Conservation (phyloP, 2,888 invertebrate genomes). For the Lycia hirtaria region DNA sequence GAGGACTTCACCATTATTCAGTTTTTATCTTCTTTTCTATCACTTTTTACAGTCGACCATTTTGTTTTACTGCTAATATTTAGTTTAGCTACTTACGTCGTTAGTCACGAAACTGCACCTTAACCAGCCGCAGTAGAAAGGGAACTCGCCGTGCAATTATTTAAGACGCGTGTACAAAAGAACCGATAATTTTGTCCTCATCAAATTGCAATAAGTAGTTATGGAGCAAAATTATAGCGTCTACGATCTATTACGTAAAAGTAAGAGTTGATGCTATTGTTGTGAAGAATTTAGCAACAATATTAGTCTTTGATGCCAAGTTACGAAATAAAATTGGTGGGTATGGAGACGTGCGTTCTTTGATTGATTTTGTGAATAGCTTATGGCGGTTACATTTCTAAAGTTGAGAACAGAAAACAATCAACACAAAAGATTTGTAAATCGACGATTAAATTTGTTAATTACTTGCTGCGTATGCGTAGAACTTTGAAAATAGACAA, state of each 20-base stretch:
- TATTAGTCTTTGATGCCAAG: slow-evolving; percentile 22
- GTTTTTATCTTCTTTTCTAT: no score
- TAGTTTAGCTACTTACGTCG: no score
- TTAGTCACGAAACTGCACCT: slow-evolving; percentile 9
- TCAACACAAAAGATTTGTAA: no score
- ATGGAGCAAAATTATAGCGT: slow-evolving; percentile 51
- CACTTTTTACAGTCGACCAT: no score
- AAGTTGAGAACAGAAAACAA: no score
- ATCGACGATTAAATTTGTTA: neutral
- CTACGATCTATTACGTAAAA: slow-evolving; percentile 56
- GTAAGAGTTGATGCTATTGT: slow-evolving; percentile 56
- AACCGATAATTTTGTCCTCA: slow-evolving; percentile 66
- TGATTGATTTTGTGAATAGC: slow-evolving; percentile 29
- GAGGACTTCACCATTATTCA: no score
- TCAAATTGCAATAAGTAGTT: slow-evolving; percentile 52
- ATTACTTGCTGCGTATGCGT: no score
- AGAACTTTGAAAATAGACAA: no score
- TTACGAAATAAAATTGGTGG: slow-evolving; percentile 29
- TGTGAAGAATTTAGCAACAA: slow-evolving; percentile 32
- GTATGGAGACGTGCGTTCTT: slow-evolving; percentile 13
- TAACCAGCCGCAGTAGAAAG: slow-evolving; percentile 45
- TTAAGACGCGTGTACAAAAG: slow-evolving; percentile 59
- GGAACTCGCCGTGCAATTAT: slow-evolving; percentile 53
- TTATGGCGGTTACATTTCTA: slow-evolving; percentile 16
- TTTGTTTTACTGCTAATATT: no score